Conservation (phyloP, 92 coral and sea anemone species). For the Siderastrea radians region DNA sequence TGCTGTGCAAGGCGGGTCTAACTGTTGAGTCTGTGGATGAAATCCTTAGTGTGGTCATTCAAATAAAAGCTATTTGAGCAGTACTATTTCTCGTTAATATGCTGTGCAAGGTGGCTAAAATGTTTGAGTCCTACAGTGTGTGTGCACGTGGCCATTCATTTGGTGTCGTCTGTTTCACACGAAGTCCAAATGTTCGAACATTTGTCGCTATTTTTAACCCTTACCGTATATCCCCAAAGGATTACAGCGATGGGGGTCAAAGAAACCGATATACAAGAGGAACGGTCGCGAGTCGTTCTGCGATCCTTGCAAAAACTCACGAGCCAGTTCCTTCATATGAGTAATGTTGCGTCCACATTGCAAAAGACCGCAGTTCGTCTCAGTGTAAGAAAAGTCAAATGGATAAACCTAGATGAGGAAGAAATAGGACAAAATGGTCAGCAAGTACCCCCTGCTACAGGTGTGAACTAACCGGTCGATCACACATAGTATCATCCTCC, state of each 20-base stretch:
- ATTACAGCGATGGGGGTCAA: constrained; percentile 93
- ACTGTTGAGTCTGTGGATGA: too few relatives aligned
- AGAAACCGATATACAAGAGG: constrained; percentile 89
- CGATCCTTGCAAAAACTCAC: constrained; percentile 82
- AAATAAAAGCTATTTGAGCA: too few relatives aligned
- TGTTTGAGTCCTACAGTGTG: neutral
- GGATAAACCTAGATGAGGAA: constrained; percentile 80
- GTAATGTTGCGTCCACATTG: constrained; percentile 96
- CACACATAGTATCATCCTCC: too few relatives aligned
- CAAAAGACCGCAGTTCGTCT: constrained; percentile 38
- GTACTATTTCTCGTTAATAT: too few relatives aligned
- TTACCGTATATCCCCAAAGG: constrained; percentile 75
- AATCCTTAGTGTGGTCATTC: too few relatives aligned
- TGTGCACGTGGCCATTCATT: neutral
- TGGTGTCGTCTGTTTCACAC: neutral
- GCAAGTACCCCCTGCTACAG: too few relatives aligned
- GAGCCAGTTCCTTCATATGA: constrained; percentile 84
- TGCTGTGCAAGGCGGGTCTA: too few relatives aligned
- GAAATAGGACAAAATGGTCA: neutral
- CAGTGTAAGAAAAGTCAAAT: constrained; percentile 90
- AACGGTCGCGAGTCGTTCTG: constrained; percentile 83
- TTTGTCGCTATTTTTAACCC: constrained; percentile 4
- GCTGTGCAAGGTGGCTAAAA: too few relatives aligned
- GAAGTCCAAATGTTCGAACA: neutral
- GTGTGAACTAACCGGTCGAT: too few relatives aligned